These are phyloP conservation scores for Phoenoteleia sp. DNA, from an alignment of 2,888 invertebrate genomes.

Conservation along the genomic window DNA sequence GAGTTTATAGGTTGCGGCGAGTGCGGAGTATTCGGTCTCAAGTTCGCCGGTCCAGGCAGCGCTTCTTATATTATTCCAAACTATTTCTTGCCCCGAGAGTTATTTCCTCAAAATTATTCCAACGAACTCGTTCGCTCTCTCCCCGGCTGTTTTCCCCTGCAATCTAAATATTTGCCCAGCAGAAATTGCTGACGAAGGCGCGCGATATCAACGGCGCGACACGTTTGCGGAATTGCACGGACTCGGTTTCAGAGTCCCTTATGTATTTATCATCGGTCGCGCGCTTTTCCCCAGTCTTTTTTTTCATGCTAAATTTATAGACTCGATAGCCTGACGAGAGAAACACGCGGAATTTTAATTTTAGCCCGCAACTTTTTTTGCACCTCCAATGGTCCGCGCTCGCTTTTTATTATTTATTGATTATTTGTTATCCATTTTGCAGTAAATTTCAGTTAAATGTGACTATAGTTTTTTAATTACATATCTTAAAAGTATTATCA, in stretches of 20 bases:
- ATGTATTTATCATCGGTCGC: constrained; percentile 64
- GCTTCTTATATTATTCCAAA: constrained; percentile 69
- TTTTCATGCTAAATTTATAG: constrained; percentile 60
- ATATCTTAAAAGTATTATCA: no score
- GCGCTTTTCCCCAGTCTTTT: neutral
- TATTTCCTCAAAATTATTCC: constrained; percentile 67
- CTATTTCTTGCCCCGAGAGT: constrained; percentile 62
- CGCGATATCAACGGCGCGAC: constrained; percentile 68
- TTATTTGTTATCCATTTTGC: constrained; percentile 1
- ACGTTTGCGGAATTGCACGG: constrained; percentile 59
- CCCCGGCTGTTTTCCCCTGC: constrained; percentile 25
- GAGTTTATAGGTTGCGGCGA: constrained; percentile 60
- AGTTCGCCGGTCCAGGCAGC: constrained; percentile 55
- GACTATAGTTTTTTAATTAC: no score
- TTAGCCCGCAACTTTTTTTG: constrained; percentile 34
- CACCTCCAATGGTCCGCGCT: neutral
- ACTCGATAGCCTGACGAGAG: constrained; percentile 45
- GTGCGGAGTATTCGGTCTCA: constrained; percentile 34
- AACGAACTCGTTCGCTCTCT: constrained; percentile 28
- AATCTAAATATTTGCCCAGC: constrained; percentile 83
- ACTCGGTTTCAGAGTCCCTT: constrained; percentile 38
- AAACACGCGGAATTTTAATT: constrained; percentile 60
- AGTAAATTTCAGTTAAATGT: no score
- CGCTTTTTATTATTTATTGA: constrained; percentile 21
- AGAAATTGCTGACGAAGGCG: constrained; percentile 74